phyloP scores from a whole-genome alignment of 37 sponge, comb jelly and placozoan genomes.

The Haliclona indistincta region DNA sequence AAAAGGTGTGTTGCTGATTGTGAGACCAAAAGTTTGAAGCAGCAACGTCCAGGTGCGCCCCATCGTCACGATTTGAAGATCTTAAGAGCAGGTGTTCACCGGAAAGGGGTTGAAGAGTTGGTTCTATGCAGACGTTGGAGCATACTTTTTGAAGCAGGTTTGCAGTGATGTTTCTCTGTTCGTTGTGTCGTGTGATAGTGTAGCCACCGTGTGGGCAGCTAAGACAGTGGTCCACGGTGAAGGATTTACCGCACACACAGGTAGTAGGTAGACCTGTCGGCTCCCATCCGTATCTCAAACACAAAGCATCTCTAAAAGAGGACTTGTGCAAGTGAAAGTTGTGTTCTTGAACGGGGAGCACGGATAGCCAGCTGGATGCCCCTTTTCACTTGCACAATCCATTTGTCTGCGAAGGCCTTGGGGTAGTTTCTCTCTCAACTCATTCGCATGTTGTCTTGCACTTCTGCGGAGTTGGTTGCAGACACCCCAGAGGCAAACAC shows the following conservation, averaged over 20 bases:
- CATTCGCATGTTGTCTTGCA: no score
- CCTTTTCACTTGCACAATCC: no score
- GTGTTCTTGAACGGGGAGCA: no score
- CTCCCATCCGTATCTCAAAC: neutral
- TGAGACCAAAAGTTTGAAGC: conserved; percentile 4
- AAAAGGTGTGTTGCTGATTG: neutral
- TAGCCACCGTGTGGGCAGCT: conserved; percentile 6
- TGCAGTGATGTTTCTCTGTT: conserved; percentile 1
- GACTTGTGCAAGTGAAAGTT: no score
- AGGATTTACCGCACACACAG: conserved; percentile 2
- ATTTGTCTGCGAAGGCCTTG: no score
- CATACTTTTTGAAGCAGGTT: neutral
- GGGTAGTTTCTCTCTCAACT: no score
- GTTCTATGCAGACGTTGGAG: neutral
- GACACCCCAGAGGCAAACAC: no score
- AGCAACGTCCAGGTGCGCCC: conserved; percentile 6
- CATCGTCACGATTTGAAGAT: neutral
- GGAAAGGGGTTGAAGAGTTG: neutral
- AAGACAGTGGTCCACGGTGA: neutral
- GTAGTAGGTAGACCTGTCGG: neutral
- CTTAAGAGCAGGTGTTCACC: neutral
- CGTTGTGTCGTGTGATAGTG: conserved; percentile 10
- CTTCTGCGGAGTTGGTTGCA: no score
- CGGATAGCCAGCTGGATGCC: no score
- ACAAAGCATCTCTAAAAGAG: neutral